Evolutionary conservation across 2,888 invertebrate species (phyloP).

Genomic region (Agrochola macilenta): DNA sequence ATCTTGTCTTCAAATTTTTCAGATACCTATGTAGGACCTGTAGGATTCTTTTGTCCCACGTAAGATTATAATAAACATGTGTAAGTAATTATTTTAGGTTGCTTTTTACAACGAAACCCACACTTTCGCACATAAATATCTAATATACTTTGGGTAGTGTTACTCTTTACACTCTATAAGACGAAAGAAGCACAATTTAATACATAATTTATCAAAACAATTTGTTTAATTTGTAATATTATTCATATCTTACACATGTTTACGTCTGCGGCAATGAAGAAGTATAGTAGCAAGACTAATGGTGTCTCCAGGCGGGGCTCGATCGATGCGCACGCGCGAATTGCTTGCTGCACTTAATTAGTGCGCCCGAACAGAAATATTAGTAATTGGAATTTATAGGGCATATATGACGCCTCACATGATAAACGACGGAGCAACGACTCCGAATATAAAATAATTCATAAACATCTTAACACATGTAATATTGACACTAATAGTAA

Average conservation of each 20-base stretch:
- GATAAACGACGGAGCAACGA: constrained; percentile 75
- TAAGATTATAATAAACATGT: not conserved
- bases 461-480: constrained; percentile 50
- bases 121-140: not conserved
- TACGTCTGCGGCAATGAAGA: constrained; percentile 68
- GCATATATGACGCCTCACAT: constrained; percentile 72
- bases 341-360: constrained; percentile 87
- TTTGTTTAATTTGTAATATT: constrained; percentile 18
- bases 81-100: not conserved
- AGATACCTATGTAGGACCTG: not conserved
- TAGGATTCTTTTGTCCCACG: not conserved
- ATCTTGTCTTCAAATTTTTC: not conserved
- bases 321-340: constrained; percentile 85
- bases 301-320: constrained; percentile 84
- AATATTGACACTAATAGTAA: constrained; percentile 57
- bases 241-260: constrained; percentile 56
- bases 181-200: not conserved
- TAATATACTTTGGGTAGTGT: not conserved
- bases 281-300: constrained; percentile 83
- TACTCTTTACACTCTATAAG: not conserved
- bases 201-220: constrained; percentile 6
- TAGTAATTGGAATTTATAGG: constrained; percentile 85
- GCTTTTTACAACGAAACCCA: not conserved
- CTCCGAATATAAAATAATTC: constrained; percentile 64
- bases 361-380: constrained; percentile 84